phyloP scores from a whole-genome alignment of 1,140 invertebrate genomes.

The Aphidius gifuensis region DNA sequence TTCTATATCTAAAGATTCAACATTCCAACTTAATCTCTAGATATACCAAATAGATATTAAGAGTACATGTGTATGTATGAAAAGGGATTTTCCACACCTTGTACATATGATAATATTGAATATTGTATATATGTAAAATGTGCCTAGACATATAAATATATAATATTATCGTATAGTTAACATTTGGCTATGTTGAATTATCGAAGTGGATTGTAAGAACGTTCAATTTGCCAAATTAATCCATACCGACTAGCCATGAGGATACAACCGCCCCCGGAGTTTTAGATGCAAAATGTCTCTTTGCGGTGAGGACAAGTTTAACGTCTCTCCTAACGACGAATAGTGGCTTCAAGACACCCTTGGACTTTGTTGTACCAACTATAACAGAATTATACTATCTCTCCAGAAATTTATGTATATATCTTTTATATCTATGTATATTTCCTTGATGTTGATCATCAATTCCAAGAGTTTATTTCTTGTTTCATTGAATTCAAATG shows the following conservation, averaged over 20 bases:
- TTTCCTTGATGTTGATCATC: too few relatives aligned
- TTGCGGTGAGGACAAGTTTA: constrained; percentile 27
- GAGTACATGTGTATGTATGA: constrained; percentile 8
- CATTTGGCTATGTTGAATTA: constrained; percentile 34
- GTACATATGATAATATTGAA: neutral
- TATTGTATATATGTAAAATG: neutral
- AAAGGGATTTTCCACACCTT: constrained; percentile 3
- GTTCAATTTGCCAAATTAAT: constrained; percentile 56
- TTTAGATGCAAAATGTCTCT: constrained; percentile 37
- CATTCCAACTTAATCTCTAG: constrained; percentile 35
- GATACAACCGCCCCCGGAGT: constrained; percentile 19
- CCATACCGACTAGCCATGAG: constrained; percentile 33
- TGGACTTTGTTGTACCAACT: constrained; percentile 1
- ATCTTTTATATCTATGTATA: too few relatives aligned
- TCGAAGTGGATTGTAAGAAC: constrained; percentile 54
- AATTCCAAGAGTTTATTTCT: too few relatives aligned
- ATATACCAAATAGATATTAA: neutral
- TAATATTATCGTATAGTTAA: neutral
- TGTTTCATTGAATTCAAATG: too few relatives aligned
- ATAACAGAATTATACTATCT: neutral
- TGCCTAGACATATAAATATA: neutral
- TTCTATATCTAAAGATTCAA: constrained; percentile 14
- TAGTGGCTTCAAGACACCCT: neutral
- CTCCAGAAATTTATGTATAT: too few relatives aligned
- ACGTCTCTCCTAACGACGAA: constrained; percentile 1